A percentile compares a stretch with the other conserved stretches of the same genome.
phyloP scores from a whole-genome alignment of 2,797 vertebrate genomes.

The Fistularia commersonii region DNA sequence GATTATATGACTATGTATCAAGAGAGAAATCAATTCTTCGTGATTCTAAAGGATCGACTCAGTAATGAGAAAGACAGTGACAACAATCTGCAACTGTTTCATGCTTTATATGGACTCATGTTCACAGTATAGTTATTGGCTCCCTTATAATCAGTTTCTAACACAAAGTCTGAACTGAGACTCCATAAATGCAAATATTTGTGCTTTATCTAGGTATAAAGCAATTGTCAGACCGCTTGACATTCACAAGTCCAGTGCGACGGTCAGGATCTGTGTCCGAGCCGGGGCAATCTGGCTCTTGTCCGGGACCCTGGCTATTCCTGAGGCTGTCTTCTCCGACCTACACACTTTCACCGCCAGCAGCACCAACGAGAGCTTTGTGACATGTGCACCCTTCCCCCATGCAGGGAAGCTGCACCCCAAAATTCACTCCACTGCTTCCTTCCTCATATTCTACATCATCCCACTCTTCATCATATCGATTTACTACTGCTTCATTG shows the following conservation, averaged over 20 bases:
- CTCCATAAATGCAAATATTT: too few species aligned
- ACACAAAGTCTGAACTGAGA: too few species aligned
- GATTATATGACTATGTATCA: too few species aligned
- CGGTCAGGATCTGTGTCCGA: slow-evolving; percentile 83
- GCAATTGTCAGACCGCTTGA: slow-evolving; percentile 95
- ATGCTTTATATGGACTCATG: too few species aligned
- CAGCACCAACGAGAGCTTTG: slow-evolving; percentile 85
- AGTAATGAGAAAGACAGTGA: too few species aligned
- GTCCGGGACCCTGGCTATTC: slow-evolving; percentile 89
- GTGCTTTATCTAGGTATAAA: slow-evolving; percentile 79
- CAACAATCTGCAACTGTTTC: too few species aligned
- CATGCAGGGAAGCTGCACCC: slow-evolving; percentile 87
- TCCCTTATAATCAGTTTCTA: too few species aligned
- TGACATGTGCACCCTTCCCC: slow-evolving; percentile 91
- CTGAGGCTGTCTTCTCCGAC: slow-evolving; percentile 93
- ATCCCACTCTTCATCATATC: slow-evolving; percentile 91
- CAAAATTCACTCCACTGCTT: slow-evolving; percentile 92
- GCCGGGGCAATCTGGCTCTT: slow-evolving; percentile 89
- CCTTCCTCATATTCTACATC: slow-evolving; percentile 91
- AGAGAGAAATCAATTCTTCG: too few species aligned
- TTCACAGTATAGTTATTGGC: too few species aligned
- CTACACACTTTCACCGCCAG: slow-evolving; percentile 85
- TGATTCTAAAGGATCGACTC: too few species aligned
- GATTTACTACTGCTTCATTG: slow-evolving; percentile 93
- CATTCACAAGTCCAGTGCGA: slow-evolving; percentile 81